phyloP scores from a whole-genome alignment of 2,113 vertebrate genomes.

The Haemorhous mexicanus region DNA sequence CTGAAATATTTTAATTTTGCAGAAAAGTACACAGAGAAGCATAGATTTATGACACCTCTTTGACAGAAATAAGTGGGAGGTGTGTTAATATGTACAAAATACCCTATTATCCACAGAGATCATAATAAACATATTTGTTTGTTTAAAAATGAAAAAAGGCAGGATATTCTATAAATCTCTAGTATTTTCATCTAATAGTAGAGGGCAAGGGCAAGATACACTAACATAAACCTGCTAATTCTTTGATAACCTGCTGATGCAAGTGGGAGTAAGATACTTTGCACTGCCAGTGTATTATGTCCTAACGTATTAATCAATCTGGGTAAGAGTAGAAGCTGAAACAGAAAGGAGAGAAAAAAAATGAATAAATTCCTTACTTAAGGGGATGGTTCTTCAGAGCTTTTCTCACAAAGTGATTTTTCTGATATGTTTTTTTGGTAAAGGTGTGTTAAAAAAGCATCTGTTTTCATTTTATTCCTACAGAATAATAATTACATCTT shows the following conservation, averaged over 20 bases:
- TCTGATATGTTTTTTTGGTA: not conserved
- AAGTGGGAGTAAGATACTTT: not conserved
- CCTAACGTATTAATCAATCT: not conserved
- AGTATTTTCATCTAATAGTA: not conserved
- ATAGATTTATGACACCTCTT: not conserved
- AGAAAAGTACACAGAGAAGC: not conserved
- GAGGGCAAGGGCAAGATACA: not conserved
- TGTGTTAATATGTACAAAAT: not conserved
- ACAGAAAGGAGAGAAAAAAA: not conserved
- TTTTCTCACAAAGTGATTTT: not conserved
- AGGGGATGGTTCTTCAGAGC: not conserved
- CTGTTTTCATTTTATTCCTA: not conserved
- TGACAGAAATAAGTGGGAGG: slow-evolving; percentile 7
- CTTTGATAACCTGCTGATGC: not conserved
- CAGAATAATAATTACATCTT: not conserved
- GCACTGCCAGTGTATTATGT: not conserved
- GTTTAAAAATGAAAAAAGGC: not conserved
- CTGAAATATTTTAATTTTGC: not conserved
- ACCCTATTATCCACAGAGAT: not conserved
- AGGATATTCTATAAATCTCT: not conserved
- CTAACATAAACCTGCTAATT: not conserved
- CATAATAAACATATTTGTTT: not conserved
- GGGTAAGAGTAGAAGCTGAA: not conserved
- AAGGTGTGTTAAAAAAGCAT: not conserved
- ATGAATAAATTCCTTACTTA: not conserved